Base-by-base conservation (phyloP, 2,113 vertebrate species). In the Salvator merianae region DNA sequence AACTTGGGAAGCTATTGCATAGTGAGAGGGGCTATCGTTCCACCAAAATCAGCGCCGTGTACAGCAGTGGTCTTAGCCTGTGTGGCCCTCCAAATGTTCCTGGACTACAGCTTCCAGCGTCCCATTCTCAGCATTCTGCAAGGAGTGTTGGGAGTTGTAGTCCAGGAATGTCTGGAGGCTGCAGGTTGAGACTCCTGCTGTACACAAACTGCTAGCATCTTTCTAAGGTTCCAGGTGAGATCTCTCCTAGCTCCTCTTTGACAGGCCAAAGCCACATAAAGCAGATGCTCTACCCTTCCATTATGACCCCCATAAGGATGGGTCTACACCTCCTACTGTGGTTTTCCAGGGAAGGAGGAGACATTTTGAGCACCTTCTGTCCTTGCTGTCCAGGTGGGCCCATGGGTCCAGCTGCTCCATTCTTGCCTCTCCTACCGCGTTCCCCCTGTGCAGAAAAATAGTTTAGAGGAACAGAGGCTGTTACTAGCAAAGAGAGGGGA, bases 371-470 rank as follows among this genome's bases (percentile, higher is more conserved):
- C 86, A 98, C 98, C 81, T 94, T 91, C 91, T 92, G 87, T 92
- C 98, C 98, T 20, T 88, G 79, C 3, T 69, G 50, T 84, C 98
- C 97, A 1, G 84, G 43, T 5, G 86, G 75, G 87, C 97, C 98
- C 20, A 86, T 6, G 1, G 89, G 36, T 53, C 97, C 98, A 28
- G 95, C 7, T 5, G 90, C 94, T 77, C 98, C 97, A 71, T 95
- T 97, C 90, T 94, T 96, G 13, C 98, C 98, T 88, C 96, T 96
- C 91, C 93, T 97, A 1, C 98, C 97, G 28, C 94, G 92, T 1
- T 96, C 96, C 0, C 97, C 98, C 98, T 98, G 88, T 72, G 83
- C 79, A 88, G 65, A 30, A 83, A 93, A 66, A 28, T 14, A 50
- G 26, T 32, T 22, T n/a, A 16, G 34, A 16, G 65, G 59, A 47